Conservation (phyloP, 37 sponge, comb jelly and placozoan genomes). For the Chondrosia reniformis region DNA sequence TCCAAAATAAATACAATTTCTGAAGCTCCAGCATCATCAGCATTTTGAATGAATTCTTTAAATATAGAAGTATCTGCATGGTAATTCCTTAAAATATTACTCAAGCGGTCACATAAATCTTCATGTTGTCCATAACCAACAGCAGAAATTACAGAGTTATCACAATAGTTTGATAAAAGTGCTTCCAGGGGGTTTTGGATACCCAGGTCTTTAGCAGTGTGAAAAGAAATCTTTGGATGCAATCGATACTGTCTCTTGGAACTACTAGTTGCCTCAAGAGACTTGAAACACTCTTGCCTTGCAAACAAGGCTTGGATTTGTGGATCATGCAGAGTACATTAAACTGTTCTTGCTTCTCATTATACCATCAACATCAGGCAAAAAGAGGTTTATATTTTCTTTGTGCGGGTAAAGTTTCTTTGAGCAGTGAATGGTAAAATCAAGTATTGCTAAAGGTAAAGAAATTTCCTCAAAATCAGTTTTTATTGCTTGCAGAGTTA, state of each 20-base stretch:
- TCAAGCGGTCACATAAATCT: conserved; percentile 71
- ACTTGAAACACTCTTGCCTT: no score
- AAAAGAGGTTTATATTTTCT: conserved; percentile 10
- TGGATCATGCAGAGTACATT: no score
- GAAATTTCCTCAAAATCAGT: neutral
- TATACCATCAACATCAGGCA: conserved; percentile 38
- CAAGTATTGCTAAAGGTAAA: neutral
- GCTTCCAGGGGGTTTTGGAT: conserved; percentile 24
- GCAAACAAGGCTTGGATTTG: no score
- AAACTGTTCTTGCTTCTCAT: conserved; percentile 36
- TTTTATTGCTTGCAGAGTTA: neutral
- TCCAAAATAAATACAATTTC: conserved; percentile 74
- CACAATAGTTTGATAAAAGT: conserved; percentile 31
- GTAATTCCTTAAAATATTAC: conserved; percentile 48
- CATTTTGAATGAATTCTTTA: conserved; percentile 79
- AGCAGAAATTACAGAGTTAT: conserved; percentile 35
- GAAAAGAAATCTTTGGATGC: conserved; percentile 29
- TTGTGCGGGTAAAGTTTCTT: neutral
- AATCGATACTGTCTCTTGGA: no score
- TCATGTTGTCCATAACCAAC: conserved; percentile 75
- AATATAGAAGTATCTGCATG: conserved; percentile 64
- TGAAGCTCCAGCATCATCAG: conserved; percentile 79
- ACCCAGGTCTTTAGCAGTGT: conserved; percentile 29
- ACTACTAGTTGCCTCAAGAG: no score
- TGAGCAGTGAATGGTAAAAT: neutral